Evolutionary conservation across 2,797 vertebrate species (phyloP).

Genomic region (Furcifer pardalis): DNA sequence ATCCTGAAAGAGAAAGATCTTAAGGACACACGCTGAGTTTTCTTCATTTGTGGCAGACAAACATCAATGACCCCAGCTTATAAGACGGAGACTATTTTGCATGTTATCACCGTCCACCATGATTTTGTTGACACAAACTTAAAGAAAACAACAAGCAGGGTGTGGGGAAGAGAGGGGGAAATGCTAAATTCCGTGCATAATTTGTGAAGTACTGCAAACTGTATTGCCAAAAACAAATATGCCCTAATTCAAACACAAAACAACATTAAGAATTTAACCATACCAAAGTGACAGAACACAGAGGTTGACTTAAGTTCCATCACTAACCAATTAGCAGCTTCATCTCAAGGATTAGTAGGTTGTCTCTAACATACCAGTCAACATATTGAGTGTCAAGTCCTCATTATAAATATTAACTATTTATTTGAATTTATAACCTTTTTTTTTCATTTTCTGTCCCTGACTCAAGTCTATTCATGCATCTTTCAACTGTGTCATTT

Average conservation of each 20-base stretch:
- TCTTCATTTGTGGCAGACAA: background rate
- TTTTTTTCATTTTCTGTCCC: no score
- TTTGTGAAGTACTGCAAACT: conserved; percentile 19
- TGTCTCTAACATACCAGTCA: background rate
- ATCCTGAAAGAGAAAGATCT: background rate
- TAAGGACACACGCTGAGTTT: conserved; percentile 17
- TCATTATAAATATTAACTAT: no score
- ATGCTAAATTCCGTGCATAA: conserved; percentile 23
- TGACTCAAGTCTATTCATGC: no score
- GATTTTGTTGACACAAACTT: conserved; percentile 62
- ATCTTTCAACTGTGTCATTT: no score
- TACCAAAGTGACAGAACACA: background rate
- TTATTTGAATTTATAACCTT: no score
- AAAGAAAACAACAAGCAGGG: conserved; percentile 10
- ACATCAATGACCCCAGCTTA: conserved; percentile 28
- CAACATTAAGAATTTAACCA: background rate
- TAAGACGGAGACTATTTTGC: conserved; percentile 40
- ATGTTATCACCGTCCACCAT: conserved; percentile 38
- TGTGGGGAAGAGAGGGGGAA: background rate
- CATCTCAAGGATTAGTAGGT: background rate
- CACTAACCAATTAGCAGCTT: background rate
- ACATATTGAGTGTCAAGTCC: no score
- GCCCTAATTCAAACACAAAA: background rate
- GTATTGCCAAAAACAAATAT: conserved; percentile 46
- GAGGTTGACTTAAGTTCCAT: background rate